Evolutionary conservation across 2,113 vertebrate species (phyloP).

Genomic region (Deroptyus accipitrinus): DNA sequence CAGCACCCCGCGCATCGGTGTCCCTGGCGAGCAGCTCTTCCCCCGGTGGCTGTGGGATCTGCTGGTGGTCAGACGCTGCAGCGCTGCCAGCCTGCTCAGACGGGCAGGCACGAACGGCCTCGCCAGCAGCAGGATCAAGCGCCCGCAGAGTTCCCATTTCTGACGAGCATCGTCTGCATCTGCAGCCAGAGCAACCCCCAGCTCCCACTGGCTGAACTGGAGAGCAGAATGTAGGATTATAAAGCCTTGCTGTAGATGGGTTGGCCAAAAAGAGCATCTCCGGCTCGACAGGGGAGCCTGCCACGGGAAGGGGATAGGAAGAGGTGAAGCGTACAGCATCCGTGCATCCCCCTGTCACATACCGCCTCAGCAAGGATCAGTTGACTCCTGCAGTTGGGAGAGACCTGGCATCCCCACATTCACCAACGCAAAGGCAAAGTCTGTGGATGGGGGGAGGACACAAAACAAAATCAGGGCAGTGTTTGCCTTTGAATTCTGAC

Average conservation of each 20-base stretch:
- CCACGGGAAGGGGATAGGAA: fast-evolving
- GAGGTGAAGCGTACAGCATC: fast-evolving
- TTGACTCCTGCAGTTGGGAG: neutral
- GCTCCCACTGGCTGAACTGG: neutral
- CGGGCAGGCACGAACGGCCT: neutral
- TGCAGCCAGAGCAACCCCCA: neutral
- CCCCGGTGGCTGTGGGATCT: neutral
- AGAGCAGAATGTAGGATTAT: neutral
- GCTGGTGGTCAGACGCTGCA: neutral
- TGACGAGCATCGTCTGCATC: neutral
- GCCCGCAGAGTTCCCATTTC: neutral
- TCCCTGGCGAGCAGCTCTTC: neutral
- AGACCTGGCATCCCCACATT: neutral
- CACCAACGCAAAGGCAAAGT: neutral
- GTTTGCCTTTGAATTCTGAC: constrained; percentile 1
- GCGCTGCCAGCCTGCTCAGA: neutral
- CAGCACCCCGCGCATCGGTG: neutral
- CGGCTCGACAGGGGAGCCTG: neutral
- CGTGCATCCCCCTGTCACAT: fast-evolving
- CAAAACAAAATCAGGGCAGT: neutral
- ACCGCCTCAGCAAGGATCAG: neutral
- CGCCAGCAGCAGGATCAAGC: neutral
- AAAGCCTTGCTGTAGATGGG: neutral
- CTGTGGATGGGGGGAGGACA: neutral
- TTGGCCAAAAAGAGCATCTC: neutral